These are phyloP conservation scores for Athalia circularis DNA, from an alignment of 2,888 invertebrate species.

Conservation along the genomic window DNA sequence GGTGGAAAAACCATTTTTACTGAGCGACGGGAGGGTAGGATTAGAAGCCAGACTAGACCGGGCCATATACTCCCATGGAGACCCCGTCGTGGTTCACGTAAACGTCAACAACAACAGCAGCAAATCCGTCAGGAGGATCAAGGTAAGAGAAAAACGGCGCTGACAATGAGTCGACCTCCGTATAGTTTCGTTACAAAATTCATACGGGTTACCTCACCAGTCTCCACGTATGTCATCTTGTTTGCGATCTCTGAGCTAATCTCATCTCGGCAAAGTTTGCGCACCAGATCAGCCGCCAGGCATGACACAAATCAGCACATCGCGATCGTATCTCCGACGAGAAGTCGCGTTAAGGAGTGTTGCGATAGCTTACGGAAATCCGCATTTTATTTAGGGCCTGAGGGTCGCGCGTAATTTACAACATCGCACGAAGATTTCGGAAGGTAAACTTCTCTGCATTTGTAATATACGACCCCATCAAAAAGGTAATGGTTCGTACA, in stretches of 20 bases:
- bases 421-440: background rate
- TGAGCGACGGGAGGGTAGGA: slow-evolving; percentile 89
- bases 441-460: background rate
- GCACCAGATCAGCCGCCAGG: background rate
- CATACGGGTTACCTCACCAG: no score
- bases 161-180: no score
- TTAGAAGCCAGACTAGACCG: slow-evolving; percentile 88
- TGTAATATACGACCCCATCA: background rate
- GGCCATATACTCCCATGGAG: slow-evolving; percentile 89
- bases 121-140: slow-evolving; percentile 88
- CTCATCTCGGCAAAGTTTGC: background rate
- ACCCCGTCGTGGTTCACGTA: slow-evolving; percentile 85
- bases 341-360: background rate
- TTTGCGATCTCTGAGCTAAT: background rate
- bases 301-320: background rate
- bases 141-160: slow-evolving; percentile 77
- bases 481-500: no score
- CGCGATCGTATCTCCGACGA: background rate
- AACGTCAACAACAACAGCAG: slow-evolving; percentile 87
- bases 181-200: background rate
- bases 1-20: slow-evolving; percentile 88
- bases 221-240: no score
- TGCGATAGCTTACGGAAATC: background rate
- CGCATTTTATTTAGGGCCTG: background rate
- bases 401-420: slow-evolving; percentile 9